Percentiles rank a stretch among this genome's conserved stretches.
Evolutionary conservation across 2,888 invertebrate species (phyloP).

Genomic region (Dicyrtoma fusca): DNA sequence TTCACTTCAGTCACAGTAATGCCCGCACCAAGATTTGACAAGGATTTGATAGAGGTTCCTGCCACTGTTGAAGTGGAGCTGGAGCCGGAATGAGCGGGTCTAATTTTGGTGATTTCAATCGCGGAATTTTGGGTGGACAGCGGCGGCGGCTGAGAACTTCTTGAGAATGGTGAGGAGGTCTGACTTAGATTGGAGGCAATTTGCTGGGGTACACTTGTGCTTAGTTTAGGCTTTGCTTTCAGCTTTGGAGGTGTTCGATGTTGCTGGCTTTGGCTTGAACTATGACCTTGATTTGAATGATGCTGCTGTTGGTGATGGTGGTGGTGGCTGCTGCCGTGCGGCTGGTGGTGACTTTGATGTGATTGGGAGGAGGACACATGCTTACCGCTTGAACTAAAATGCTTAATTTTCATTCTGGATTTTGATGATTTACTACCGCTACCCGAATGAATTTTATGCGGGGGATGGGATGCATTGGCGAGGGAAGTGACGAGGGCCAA

Average conservation of each 20-base stretch:
- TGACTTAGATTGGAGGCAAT: constrained; percentile 15
- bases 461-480: neutral
- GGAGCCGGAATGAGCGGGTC: constrained; percentile 33
- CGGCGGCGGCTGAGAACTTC: constrained; percentile 20
- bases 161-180: constrained; percentile 4
- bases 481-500: neutral
- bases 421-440: neutral
- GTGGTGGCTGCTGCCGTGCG: neutral
- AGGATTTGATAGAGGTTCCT: constrained; percentile 24
- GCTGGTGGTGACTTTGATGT: too few relatives aligned
- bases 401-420: constrained; percentile 10
- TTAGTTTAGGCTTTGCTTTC: constrained; percentile 30
- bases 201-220: neutral
- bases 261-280: neutral
- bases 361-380: too few relatives aligned
- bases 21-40: constrained; percentile 39
- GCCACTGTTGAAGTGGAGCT: constrained; percentile 17
- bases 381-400: neutral
- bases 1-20: constrained; percentile 50
- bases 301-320: neutral
- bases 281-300: too few relatives aligned
- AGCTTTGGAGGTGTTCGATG: constrained; percentile 27
- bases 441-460: neutral
- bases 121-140: constrained; percentile 11
- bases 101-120: constrained; percentile 48